Conservation (phyloP, 2,888 invertebrate species). For the Cheilosia vernalis region DNA sequence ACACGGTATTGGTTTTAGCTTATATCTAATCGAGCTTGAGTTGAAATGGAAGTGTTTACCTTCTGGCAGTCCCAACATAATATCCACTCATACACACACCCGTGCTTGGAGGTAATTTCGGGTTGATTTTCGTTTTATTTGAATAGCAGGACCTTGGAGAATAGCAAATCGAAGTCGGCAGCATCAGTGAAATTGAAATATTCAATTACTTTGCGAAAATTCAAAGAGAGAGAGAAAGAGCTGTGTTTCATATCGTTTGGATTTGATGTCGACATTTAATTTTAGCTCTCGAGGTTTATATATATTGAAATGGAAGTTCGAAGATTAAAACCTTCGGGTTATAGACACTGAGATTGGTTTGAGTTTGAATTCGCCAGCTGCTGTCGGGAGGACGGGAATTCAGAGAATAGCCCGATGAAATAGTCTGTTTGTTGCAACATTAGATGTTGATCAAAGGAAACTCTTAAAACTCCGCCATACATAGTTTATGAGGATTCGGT, state of each 20-base stretch:
- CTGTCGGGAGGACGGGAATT: too few relatives aligned
- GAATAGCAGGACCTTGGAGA: slow-evolving; percentile 23
- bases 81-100: slow-evolving; percentile 2
- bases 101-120: slow-evolving; percentile 33
- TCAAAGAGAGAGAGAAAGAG: neutral
- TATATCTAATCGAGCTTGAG: slow-evolving; percentile 27
- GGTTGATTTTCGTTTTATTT: slow-evolving; percentile 44
- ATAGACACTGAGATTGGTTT: slow-evolving; percentile 1
- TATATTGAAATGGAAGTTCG: slow-evolving; percentile 7
- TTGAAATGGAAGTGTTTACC: slow-evolving; percentile 33
- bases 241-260: neutral
- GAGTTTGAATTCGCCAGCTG: neutral
- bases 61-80: slow-evolving; percentile 21
- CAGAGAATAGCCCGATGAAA: too few relatives aligned
- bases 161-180: slow-evolving; percentile 45
- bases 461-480: too few relatives aligned
- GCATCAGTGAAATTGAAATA: slow-evolving; percentile 54
- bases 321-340: slow-evolving; percentile 22
- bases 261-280: slow-evolving; percentile 31
- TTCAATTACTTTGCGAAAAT: slow-evolving; percentile 39
- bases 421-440: too few relatives aligned
- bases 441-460: too few relatives aligned
- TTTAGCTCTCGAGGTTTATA: neutral
- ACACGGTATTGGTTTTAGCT: slow-evolving; percentile 7
- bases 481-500: too few relatives aligned